phyloP scores from a whole-genome alignment of 1,140 invertebrate genomes.

The Drosophila melanica region DNA sequence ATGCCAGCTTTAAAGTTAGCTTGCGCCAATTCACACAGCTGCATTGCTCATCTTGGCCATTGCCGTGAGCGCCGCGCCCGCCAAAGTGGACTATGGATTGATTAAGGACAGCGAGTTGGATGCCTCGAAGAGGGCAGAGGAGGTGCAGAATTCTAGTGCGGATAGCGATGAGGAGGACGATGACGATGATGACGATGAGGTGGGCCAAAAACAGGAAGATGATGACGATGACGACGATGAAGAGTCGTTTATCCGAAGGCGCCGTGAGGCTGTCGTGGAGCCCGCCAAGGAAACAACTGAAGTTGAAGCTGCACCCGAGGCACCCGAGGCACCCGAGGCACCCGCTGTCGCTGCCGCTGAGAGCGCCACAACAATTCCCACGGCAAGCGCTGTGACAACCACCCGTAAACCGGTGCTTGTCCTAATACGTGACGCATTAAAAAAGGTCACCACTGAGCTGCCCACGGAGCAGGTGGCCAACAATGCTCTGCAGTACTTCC shows the following conservation, averaged over 20 bases:
- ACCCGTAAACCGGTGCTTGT: conserved; percentile 72
- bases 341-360: conserved; percentile 24
- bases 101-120: conserved; percentile 29
- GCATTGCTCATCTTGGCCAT: conserved; percentile 54
- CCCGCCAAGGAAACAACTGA: conserved; percentile 28
- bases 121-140: conserved; percentile 25
- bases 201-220: conserved; percentile 33
- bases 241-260: conserved; percentile 46
- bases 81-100: conserved; percentile 22
- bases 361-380: conserved; percentile 32
- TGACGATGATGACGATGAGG: conserved; percentile 41
- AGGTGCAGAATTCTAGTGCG: conserved; percentile 41
- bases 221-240: conserved; percentile 64
- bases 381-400: conserved; percentile 31
- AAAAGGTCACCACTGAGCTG: conserved; percentile 75
- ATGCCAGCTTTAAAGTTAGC: not conserved
- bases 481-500: conserved; percentile 80
- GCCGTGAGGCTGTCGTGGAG: conserved; percentile 46
- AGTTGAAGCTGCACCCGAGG: conserved; percentile 1
- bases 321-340: too few species aligned
- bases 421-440: conserved; percentile 75
- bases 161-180: conserved; percentile 56
- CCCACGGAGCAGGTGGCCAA: conserved; percentile 80
- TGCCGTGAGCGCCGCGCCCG: conserved; percentile 47
- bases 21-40: conserved; percentile 20